phyloP scores from a whole-genome alignment of 2,113 vertebrate genomes.

The Tautogolabrus adspersus region DNA sequence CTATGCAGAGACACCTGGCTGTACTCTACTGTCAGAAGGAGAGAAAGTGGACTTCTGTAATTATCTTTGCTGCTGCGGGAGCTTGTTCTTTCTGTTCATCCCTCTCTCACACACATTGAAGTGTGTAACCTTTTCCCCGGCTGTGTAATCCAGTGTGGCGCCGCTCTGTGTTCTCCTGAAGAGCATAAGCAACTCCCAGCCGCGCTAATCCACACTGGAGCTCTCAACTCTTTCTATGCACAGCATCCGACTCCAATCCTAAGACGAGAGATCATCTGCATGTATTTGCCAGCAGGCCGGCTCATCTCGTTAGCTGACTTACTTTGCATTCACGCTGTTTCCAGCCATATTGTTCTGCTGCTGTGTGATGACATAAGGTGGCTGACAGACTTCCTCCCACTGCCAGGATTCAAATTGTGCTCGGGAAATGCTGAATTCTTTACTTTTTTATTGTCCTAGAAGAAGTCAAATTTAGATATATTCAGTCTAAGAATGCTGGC shows the following conservation, averaged over 20 bases:
- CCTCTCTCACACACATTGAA: constrained; percentile 47
- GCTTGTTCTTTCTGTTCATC: constrained; percentile 60
- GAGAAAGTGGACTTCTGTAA: constrained; percentile 46
- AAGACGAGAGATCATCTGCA: constrained; percentile 65
- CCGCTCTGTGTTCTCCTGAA: constrained; percentile 66
- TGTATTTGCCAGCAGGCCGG: constrained; percentile 59
- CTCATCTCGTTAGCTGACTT: constrained; percentile 71
- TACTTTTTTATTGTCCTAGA: background rate
- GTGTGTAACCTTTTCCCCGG: constrained; percentile 71
- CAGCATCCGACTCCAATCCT: constrained; percentile 51
- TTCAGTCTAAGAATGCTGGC: constrained; percentile 1
- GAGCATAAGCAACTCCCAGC: constrained; percentile 71
- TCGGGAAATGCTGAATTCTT: constrained; percentile 1
- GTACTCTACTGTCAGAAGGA: constrained; percentile 29
- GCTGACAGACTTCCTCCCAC: constrained; percentile 12
- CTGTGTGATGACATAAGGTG: constrained; percentile 35
- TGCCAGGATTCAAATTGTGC: constrained; percentile 1
- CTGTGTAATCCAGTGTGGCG: constrained; percentile 69
- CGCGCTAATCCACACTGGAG: constrained; percentile 70
- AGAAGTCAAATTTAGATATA: background rate
- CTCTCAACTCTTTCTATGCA: constrained; percentile 60
- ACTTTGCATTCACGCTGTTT: constrained; percentile 54
- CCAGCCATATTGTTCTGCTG: constrained; percentile 48
- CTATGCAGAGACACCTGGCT: constrained; percentile 26
- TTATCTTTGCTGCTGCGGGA: constrained; percentile 47